Base-by-base conservation (phyloP, 2,888 invertebrate species). In the Caenorhabditis imperialis region DNA sequence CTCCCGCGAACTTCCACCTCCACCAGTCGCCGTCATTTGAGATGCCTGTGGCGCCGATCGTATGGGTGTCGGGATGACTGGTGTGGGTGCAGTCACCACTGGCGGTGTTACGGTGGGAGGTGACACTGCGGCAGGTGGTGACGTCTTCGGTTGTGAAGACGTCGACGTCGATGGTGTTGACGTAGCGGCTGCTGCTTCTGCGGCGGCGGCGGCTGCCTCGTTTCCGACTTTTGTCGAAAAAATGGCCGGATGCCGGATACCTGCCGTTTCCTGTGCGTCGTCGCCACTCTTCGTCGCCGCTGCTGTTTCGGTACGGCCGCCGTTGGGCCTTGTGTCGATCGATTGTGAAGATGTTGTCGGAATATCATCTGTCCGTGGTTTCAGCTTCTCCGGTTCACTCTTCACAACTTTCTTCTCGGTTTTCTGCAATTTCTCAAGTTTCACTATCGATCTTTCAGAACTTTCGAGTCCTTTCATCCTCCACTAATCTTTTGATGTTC, bases 171-270 rank as follows among this genome's bases (percentile, higher is more conserved):
- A 44, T 5, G 58, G n/a, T 7, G 50, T 30, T 5, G 67, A 42
- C 14, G 57, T 42, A 7, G 50, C 23, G 18, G 62, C 20, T 16
- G 50, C 16, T 35, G 47, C 45, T 40, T 30, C 63, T 33, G 47
- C 51, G 1, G 51, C 53, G 1, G 51, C 58, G 16, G 53, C 48
- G 4, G 73, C 60, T 37, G 45, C 60, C 33, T 67, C 74, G 57
- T 67, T 44, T 6, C 57, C 65, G 25, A 74, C 50, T 69, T 74
- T 74, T 30, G 74, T 74, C 12, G 74, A 74, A 62, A 74, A 74
- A 27, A 74, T 74, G 33, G 74, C 74, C 57, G 74, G 74, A 57
- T 67, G 67, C 51, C 67, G 67, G 44, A 67, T 71, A 57, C 61
- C 65, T 53, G 63, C 37, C 12, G 62, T 44, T 65, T 73, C 60